Conservation (phyloP, 2,888 invertebrate genomes). For the Linnaemya vulpina region DNA sequence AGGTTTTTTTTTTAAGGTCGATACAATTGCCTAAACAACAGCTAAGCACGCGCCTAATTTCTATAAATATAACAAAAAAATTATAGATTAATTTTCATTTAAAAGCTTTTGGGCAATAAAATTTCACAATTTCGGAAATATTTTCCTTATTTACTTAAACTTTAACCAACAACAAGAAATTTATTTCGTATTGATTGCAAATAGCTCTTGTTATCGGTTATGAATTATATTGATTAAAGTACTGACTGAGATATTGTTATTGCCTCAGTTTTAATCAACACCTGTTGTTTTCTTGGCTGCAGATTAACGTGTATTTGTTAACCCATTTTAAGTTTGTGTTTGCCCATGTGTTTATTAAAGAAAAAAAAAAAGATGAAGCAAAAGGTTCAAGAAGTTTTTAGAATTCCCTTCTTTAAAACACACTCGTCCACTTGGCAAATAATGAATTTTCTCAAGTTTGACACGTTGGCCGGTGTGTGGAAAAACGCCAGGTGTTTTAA, state of each 20-base stretch:
- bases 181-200: slow-evolving; percentile 7
- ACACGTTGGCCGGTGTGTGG: not conserved
- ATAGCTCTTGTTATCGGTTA: not conserved
- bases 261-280: not conserved
- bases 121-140: not conserved
- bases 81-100: not conserved
- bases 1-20: no score
- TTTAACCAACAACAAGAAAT: not conserved
- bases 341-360: not conserved
- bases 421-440: not conserved
- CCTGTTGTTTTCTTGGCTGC: not conserved
- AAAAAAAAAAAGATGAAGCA: not conserved
- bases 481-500: slow-evolving; percentile 40
- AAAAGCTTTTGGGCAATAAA: not conserved
- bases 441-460: not conserved
- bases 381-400: not conserved
- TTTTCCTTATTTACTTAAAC: not conserved
- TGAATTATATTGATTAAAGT: not conserved
- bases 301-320: not conserved
- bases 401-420: not conserved
- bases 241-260: not conserved
- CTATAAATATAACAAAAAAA: no score
- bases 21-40: no score
- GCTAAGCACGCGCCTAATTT: no score
- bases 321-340: not conserved